These are phyloP conservation scores for Pluvialis apricaria DNA, from an alignment of 2,113 vertebrate genomes.

Conservation along the genomic window DNA sequence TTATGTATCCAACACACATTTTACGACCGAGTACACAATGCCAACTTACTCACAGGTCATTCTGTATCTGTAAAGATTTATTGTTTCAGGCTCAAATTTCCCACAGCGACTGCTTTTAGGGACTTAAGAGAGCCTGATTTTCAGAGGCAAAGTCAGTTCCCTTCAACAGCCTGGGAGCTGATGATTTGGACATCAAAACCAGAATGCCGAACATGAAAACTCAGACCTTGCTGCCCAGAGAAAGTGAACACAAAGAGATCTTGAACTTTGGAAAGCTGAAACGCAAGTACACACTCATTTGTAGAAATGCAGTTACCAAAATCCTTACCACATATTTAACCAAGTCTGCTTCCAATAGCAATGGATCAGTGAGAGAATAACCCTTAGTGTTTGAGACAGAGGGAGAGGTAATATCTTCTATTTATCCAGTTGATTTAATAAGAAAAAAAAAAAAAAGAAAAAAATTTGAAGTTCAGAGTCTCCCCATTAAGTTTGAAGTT, in stretches of 20 bases:
- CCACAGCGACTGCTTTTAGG: neutral
- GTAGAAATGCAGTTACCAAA: neutral
- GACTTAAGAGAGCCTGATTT: neutral
- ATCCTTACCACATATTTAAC: rapidly evolving
- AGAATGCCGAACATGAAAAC: neutral
- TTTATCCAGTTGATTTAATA: neutral
- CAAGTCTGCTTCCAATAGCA: neutral
- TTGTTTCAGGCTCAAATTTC: neutral
- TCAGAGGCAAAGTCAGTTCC: neutral
- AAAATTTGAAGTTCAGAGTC: neutral
- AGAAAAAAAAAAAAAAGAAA: neutral
- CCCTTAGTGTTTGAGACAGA: neutral
- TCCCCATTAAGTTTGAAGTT: neutral
- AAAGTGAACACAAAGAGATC: neutral
- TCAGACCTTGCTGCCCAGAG: neutral
- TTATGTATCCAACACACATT: neutral
- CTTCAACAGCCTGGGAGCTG: neutral
- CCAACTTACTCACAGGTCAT: neutral
- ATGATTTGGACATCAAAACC: neutral
- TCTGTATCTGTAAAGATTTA: neutral
- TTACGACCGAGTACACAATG: neutral
- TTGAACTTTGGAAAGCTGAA: neutral
- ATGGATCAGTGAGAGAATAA: neutral
- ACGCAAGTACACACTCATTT: neutral
- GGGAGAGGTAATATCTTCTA: neutral